Base-by-base conservation (phyloP, 2,113 vertebrate species). In the Anarhynchus alexandrinus region DNA sequence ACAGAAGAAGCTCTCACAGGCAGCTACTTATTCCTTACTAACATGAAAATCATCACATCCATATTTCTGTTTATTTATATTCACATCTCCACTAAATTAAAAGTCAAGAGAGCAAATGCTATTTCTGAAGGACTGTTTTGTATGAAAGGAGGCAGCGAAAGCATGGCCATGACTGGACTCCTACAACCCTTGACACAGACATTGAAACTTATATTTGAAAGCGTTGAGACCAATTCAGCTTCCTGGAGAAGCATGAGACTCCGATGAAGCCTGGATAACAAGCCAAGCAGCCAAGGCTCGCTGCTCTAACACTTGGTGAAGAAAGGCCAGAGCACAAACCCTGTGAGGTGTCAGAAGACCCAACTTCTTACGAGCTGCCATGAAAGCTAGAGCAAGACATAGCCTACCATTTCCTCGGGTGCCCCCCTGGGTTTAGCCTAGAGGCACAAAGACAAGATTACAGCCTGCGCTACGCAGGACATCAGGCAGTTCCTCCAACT, bases 301-400 rank as follows among this genome's bases (percentile, higher is more conserved):
- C 34, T 16, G 36, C 57, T 34, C 34, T 7, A 40, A 51, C 8
- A 5, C 21, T 15, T 11, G 2, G 7, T 3, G 15, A 72, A 76
- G 81, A 88, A 62, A 18, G 16, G 11, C 61, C 67, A 66, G 62
- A 65, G 61, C 14, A 82, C 9, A 69, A 81, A 10, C 3, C 4
- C 36, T 1, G 1, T 2, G 5, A 54, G 38, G n/a, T 8, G 4
- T 34, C 34, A 42, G 58, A 61, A 64, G 19, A 88, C 18, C 12
- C 49, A 15, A 19, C 32, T 67, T 66, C 55, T 54, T 22, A 71
- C 11, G 11, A 86, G n/a, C 30, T 36, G 45, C 29, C 38, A 17
- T 0, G 3, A 84, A 49, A 82, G 16, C 25, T 8, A 57, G 25
- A 65, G 57, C 27, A 73, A 73, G 30, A 47, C 0, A 0, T 2